These are phyloP conservation scores for Varecia variegata DNA, from an alignment of 2,797 vertebrate species.

Conservation along the genomic window DNA sequence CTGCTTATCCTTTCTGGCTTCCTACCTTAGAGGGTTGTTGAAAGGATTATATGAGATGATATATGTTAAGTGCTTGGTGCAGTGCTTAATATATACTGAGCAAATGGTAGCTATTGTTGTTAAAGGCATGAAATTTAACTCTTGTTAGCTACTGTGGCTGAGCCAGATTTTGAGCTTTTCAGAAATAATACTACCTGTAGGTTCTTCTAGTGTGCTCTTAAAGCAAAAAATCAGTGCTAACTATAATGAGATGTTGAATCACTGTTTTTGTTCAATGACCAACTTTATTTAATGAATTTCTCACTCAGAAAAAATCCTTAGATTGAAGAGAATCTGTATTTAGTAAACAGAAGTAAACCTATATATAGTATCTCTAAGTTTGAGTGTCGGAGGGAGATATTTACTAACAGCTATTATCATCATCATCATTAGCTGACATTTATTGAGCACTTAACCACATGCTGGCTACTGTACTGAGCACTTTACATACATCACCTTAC, in stretches of 20 bases:
- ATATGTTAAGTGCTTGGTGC: slow-evolving; percentile 52
- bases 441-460: neutral
- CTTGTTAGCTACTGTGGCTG: slow-evolving; percentile 13
- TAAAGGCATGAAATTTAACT: slow-evolving; percentile 20
- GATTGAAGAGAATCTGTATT: neutral
- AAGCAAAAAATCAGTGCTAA: slow-evolving; percentile 38
- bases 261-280: neutral
- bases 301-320: slow-evolving; percentile 16
- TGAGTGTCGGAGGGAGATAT: neutral
- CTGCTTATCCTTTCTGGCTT: slow-evolving; percentile 26
- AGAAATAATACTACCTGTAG: neutral
- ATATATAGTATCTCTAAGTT: neutral
- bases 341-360: slow-evolving; percentile 34
- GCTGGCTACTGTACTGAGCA: slow-evolving; percentile 35
- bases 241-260: neutral
- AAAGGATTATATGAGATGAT: slow-evolving; percentile 44
- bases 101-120: neutral
- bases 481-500: slow-evolving; percentile 44
- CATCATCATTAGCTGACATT: neutral
- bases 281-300: slow-evolving; percentile 45
- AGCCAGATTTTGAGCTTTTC: slow-evolving; percentile 23
- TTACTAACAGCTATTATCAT: neutral
- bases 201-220: neutral
- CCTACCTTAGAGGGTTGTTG: slow-evolving; percentile 24
- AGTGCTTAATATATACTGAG: slow-evolving; percentile 25